Evolutionary conservation across 2,113 vertebrate species (phyloP).

Genomic region (Mixornis gularis): DNA sequence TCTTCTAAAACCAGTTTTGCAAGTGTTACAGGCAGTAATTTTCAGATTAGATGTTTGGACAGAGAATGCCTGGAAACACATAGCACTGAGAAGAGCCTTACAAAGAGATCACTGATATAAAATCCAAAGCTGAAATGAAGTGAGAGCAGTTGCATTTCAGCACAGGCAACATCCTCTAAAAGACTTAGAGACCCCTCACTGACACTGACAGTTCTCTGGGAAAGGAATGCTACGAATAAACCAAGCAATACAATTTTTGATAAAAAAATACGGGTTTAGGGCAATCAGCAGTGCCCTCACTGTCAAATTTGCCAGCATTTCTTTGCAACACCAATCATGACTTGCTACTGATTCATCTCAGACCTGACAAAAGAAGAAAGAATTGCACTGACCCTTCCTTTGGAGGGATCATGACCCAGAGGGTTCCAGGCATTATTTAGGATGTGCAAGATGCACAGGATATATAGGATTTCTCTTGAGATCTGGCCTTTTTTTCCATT

Average conservation of each 20-base stretch:
- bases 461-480: background rate
- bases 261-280: background rate
- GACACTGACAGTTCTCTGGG: background rate
- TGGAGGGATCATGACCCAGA: background rate
- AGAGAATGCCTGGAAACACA: background rate
- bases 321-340: slow-evolving; percentile 6
- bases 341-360: slow-evolving; percentile 21
- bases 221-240: background rate
- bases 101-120: background rate
- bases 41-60: background rate
- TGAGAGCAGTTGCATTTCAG: background rate
- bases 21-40: background rate
- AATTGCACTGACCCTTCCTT: background rate
- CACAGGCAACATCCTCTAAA: background rate
- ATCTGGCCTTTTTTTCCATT: background rate
- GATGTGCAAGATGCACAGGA: background rate
- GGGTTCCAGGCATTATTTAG: background rate
- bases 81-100: background rate
- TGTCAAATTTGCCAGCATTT: slow-evolving; percentile 5
- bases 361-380: slow-evolving; percentile 13
- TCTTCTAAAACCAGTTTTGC: background rate
- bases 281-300: background rate
- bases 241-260: background rate
- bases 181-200: background rate
- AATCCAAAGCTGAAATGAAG: background rate